A percentile compares a stretch with the other conserved stretches of the same genome.
phyloP scores from a whole-genome alignment of 1,140 invertebrate species.

The Phymastichus coffea region DNA sequence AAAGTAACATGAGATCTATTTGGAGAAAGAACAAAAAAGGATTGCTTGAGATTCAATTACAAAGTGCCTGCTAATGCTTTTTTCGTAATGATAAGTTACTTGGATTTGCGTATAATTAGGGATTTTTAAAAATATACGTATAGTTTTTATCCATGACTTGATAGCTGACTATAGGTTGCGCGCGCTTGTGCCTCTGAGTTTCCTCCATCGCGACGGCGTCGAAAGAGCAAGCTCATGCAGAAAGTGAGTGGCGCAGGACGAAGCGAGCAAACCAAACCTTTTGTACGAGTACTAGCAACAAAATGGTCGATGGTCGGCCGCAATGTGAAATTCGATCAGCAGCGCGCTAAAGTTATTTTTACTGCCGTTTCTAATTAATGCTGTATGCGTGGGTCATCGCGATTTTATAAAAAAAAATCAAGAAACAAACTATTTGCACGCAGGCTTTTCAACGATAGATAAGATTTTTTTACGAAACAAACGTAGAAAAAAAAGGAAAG shows the following conservation, averaged over 20 bases:
- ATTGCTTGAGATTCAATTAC: no score
- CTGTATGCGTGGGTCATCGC: slow-evolving; percentile 19
- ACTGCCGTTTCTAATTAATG: slow-evolving; percentile 44
- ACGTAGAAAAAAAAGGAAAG: not conserved
- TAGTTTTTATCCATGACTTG: not conserved
- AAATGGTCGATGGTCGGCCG: not conserved
- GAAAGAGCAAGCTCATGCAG: no score
- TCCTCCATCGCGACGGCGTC: no score
- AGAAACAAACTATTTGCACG: slow-evolving; percentile 15
- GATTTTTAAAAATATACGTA: not conserved
- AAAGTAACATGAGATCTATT: no score
- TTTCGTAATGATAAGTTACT: no score
- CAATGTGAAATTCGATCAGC: slow-evolving; percentile 22
- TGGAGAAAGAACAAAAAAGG: no score
- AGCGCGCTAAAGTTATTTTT: slow-evolving; percentile 34
- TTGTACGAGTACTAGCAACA: slow-evolving; percentile 15
- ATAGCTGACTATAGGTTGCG: not conserved
- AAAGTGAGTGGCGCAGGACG: no score
- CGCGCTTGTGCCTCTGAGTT: no score
- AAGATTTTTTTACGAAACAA: slow-evolving; percentile 2
- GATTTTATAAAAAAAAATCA: slow-evolving; percentile 26
- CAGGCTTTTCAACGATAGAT: not conserved
- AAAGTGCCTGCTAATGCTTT: slow-evolving; percentile 16
- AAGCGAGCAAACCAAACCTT: no score
- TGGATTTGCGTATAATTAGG: no score